A percentile compares a stretch with the other conserved stretches of the same genome.
These are phyloP conservation scores for Bettongia penicillata DNA, from an alignment of 2,113 vertebrate genomes.

Conservation along the genomic window DNA sequence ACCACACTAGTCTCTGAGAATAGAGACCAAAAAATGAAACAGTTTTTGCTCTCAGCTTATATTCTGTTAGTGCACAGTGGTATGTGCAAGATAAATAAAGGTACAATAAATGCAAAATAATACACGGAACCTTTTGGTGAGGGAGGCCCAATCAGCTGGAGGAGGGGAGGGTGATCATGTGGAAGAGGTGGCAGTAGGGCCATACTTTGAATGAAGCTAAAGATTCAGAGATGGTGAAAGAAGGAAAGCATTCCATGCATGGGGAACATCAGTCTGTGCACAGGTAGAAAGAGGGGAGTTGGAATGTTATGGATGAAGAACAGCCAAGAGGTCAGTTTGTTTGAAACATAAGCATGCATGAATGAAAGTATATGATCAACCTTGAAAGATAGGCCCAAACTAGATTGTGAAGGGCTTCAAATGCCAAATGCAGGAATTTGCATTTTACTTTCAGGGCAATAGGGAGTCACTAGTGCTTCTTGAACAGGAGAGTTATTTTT, in stretches of 20 bases:
- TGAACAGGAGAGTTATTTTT: not conserved
- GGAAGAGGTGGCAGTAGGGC: not conserved
- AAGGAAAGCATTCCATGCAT: not conserved
- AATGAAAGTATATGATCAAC: not conserved
- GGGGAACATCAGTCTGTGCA: not conserved
- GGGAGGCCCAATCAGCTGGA: not conserved
- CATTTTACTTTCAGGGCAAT: not conserved
- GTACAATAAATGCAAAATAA: not conserved
- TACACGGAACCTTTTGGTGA: not conserved
- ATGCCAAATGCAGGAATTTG: not conserved
- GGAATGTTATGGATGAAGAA: not conserved
- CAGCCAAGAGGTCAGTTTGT: not conserved
- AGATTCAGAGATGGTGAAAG: not conserved
- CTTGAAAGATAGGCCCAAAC: not conserved
- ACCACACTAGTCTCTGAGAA: not conserved
- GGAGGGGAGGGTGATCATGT: not conserved
- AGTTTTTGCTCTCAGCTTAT: not conserved
- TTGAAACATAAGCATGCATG: not conserved
- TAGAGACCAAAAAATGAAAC: not conserved
- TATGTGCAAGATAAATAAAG: not conserved
- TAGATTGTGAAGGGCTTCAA: not conserved
- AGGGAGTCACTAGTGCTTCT: not conserved
- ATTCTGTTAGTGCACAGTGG: not conserved
- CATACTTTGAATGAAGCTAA: not conserved
- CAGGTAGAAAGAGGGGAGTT: not conserved